Base-by-base conservation (phyloP, 2,113 vertebrate genomes). In the Picathartes gymnocephalus region DNA sequence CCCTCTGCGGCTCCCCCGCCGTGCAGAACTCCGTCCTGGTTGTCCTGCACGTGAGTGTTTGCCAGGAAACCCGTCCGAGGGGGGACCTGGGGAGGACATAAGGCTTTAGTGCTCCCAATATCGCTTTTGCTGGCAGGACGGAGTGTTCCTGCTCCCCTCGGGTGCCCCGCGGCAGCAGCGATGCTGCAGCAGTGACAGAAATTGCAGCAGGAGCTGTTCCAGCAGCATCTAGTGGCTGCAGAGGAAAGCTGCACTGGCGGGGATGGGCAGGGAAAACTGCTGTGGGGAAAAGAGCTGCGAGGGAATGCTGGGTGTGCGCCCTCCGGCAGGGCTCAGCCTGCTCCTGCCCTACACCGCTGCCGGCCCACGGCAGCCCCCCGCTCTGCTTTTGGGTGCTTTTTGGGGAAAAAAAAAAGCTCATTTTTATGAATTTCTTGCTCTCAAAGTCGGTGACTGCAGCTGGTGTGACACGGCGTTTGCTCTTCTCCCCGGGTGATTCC, bases 41-140 rank as follows among this genome's bases (percentile, higher is more conserved):
- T 27, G 98, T 98, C 6, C 97, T 99, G 72, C 99, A 99, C 2
- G 99, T 99, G 95, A 98, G 99, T 96, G 62, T 22, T 24, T 0
- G n/a, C 31, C 11, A 6, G 33, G 42, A 11, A 6, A 20, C 2
- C 31, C 15, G 1, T 8, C 20, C 6, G 7, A 1, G 39, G 42
- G 27, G 39, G 20, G 6, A 10, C 35, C 11, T 8, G n/a, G 50
- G 50, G 33, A 14, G 69, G 57, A 18, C n/a, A 4, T 3, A 2
- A 12, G 4, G 8, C 5, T 56, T 11, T 4, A n/a, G n/a, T 6
- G 37, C 66, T 57, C 12, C 8, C 33, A 0, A 0, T 1, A 5
- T 0, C 5, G 2, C 8, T 13, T 1, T 11, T 31, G 6, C 1
- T 5, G 65, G 28, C 15, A 47, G 54, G 50, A 35, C 40, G 56